These are phyloP conservation scores for Campylorhamphus procurvoides DNA, from an alignment of 2,113 vertebrate species.

Conservation along the genomic window DNA sequence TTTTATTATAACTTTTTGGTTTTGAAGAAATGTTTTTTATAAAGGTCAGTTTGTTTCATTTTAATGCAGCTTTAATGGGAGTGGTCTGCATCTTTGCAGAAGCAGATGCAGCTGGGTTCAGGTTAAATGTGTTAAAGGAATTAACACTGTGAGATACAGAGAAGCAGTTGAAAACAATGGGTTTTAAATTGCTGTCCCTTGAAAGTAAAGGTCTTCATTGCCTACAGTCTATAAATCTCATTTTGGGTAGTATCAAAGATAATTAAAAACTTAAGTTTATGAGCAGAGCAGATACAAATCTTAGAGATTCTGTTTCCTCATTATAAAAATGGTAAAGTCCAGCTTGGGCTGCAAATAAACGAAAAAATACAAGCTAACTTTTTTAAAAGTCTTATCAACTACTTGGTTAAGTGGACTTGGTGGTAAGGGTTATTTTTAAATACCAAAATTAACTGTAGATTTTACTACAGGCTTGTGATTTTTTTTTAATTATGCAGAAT, in stretches of 20 bases:
- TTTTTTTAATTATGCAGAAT: not conserved
- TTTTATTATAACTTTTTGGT: conserved; percentile 23
- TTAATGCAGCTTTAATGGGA: conserved; percentile 34
- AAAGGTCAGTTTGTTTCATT: conserved; percentile 68
- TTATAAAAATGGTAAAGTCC: not conserved
- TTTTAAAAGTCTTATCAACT: not conserved
- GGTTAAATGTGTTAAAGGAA: conserved; percentile 32
- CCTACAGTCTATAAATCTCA: conserved; percentile 29
- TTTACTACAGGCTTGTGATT: not conserved
- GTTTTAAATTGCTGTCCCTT: conserved; percentile 42
- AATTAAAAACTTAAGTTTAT: not conserved
- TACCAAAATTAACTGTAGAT: not conserved
- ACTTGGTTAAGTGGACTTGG: not conserved
- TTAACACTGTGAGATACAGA: conserved; percentile 2
- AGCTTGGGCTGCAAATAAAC: not conserved
- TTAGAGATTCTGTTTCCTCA: not conserved
- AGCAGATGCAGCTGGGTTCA: conserved; percentile 35
- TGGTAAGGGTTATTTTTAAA: conserved; percentile 40
- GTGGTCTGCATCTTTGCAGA: conserved; percentile 21
- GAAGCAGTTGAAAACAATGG: not conserved
- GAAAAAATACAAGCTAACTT: not conserved
- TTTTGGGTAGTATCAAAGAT: conserved; percentile 16
- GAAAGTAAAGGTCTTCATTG: conserved; percentile 21
- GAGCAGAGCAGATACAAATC: not conserved
- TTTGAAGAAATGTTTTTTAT: conserved; percentile 71